Base-by-base conservation (phyloP, 1,140 invertebrate genomes). In the Drosophila asahinai region DNA sequence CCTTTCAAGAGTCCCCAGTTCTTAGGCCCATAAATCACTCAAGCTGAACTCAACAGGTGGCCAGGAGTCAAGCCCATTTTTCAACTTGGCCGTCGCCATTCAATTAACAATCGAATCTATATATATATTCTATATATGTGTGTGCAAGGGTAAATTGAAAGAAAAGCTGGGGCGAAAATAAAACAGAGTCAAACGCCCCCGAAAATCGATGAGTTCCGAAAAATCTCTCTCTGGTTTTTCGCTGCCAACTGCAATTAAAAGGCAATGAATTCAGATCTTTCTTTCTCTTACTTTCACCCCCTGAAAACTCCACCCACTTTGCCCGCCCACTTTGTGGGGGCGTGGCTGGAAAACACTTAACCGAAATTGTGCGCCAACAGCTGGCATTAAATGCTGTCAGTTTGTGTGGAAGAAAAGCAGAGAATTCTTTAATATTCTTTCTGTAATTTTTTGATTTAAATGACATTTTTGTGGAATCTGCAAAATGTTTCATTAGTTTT, bases 191-290 rank as follows among this genome's bases (percentile, higher is more conserved):
- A 19, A 66, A 66, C 49, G 48, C 45, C 63, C 49, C n/a, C 12
- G 14, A 40, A 40, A 61, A 76, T 67, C 73, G 74, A 77, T 48
- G 77, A 33, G 51, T 54, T 48, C 45, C 67, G 63, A 79, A 87
- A 86, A 89, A 80, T 84, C 62, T 61, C 48, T 59, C 79, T 81
- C 72, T 57, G 54, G 80, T 51, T 83, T 89, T 60, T 58, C 71
- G 67, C 79, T 90, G 86, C 86, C 86, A 90, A 72, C 71, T 90
- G 86, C 86, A 90, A 90, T 90, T 90, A 90, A 90, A 90, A 90
- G 81, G 79, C 86, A 80, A 90, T 90, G 84, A 90, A 90, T 90
- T 90, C 78, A 71, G 64, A 51, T 78, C 73, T 61, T 59, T 45
- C 54, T 48, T 54, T 59, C 22, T 33, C 36, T 49, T 14, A 38